phyloP scores from a whole-genome alignment of 92 coral and sea anemone species.

The Epizoanthus fatuus region DNA sequence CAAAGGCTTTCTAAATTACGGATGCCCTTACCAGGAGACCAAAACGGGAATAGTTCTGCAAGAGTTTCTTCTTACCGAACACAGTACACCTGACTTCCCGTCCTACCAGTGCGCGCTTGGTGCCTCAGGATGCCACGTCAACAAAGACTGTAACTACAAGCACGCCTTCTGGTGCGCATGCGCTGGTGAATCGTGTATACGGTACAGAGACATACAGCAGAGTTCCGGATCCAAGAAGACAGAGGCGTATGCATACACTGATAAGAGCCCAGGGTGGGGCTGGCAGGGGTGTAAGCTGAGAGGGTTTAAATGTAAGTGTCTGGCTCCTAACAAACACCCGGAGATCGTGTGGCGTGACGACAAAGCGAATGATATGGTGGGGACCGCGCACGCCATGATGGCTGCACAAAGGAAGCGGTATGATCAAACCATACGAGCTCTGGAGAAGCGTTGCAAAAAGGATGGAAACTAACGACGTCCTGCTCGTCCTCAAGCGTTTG shows the following conservation, averaged over 20 bases:
- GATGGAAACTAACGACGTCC: too few relatives aligned
- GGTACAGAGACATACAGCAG: constrained; percentile 19
- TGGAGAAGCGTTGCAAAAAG: too few relatives aligned
- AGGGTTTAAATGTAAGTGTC: too few relatives aligned
- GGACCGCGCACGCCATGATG: too few relatives aligned
- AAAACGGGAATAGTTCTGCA: neutral
- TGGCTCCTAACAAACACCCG: too few relatives aligned
- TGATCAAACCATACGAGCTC: too few relatives aligned
- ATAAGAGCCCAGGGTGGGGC: neutral
- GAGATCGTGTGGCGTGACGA: too few relatives aligned
- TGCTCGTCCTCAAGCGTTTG: too few relatives aligned
- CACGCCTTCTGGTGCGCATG: too few relatives aligned
- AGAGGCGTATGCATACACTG: constrained; percentile 32
- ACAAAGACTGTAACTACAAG: constrained; percentile 26
- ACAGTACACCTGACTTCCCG: constrained; percentile 22
- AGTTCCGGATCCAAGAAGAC: constrained; percentile 19
- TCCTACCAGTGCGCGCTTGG: constrained; percentile 37
- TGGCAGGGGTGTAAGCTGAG: constrained; percentile 37
- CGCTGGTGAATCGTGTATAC: too few relatives aligned
- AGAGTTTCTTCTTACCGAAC: constrained; percentile 19
- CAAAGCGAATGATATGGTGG: too few relatives aligned
- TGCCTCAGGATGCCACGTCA: constrained; percentile 31
- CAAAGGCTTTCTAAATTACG: constrained; percentile 57
- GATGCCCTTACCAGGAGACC: constrained; percentile 13
- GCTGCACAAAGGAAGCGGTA: too few relatives aligned